Base-by-base conservation (phyloP, 2,797 vertebrate species). In the Lates japonicus region DNA sequence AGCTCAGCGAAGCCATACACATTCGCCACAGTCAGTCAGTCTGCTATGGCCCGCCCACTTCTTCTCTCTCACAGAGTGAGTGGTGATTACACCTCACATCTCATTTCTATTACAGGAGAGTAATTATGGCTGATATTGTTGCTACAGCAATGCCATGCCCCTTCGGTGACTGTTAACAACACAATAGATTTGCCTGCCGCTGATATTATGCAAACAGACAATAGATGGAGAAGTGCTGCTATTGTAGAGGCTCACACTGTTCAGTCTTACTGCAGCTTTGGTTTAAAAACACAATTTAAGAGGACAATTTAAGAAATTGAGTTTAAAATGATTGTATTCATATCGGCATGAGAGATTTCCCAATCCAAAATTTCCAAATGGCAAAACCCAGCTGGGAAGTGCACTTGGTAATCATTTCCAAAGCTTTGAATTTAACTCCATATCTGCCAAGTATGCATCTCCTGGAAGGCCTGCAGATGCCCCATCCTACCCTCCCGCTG, bases 41-140 rank as follows among this genome's bases (percentile, higher is more conserved):
- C 78, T 69, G 17, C 54, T 37, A 48, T 41, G 48, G 52, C 68
- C 76, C 68, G 61, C 74, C 78, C 75, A 72, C 41, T 62, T 79
- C 37, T 66, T 35, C 67, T 74, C 48, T 39, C 75, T 41, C 33
- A 52, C 62, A 74, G 69, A 64, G 71, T 55, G 69, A 78, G 63
- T 44, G 64, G 82, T 84, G 75, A 87, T 90, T 82, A 79, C 66
- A 69, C 39, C 73, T 67, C 75, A 48, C 62, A 61, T 75, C 52
- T 37, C 39, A 16, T 59, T 76, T 77, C 65, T 70, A 62, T 87
- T 81, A 70, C 67, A 65, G 57, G 8, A 74, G 59, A 79, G 83
- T 83, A 88, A 87, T 87, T 78, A 78, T 25, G 39, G 59, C 54
- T 88, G 66, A 83, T 79, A 74, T 61, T 76, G 61, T 74, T 83